Conservation (phyloP, 1,140 invertebrate genomes). For the Capitella teleta region DNA sequence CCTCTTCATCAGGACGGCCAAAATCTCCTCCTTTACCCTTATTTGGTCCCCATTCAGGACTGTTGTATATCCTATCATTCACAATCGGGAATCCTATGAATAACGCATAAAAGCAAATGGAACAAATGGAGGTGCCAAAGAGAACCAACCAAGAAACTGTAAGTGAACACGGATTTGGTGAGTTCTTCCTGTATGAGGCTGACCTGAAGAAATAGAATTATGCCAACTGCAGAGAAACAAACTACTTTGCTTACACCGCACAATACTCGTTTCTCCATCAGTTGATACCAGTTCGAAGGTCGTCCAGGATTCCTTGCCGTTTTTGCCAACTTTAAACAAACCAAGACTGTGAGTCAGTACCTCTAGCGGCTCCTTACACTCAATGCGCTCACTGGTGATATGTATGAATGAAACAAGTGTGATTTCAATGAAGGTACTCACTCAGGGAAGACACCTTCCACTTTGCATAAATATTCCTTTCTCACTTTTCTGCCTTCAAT, state of each 20-base stretch:
- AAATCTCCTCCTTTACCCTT: slow-evolving; percentile 86
- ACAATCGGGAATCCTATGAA: slow-evolving; percentile 79
- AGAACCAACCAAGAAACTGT: slow-evolving; percentile 71
- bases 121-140: not conserved
- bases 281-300: slow-evolving; percentile 74
- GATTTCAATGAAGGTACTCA: too few relatives aligned
- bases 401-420: too few relatives aligned
- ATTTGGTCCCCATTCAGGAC: slow-evolving; percentile 38
- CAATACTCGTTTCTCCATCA: slow-evolving; percentile 80
- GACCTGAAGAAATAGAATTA: slow-evolving; percentile 20
- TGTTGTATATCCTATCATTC: slow-evolving; percentile 82
- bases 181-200: slow-evolving; percentile 87
- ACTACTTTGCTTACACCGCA: slow-evolving; percentile 53
- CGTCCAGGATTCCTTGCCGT: slow-evolving; percentile 81
- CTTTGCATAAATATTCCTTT: slow-evolving; percentile 94
- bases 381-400: slow-evolving; percentile 60
- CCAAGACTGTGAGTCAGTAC: slow-evolving; percentile 91
- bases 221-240: not conserved
- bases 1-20: slow-evolving; percentile 78
- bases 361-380: slow-evolving; percentile 83
- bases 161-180: slow-evolving; percentile 98
- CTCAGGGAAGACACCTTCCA: slow-evolving; percentile 92
- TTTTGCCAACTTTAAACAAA: slow-evolving; percentile 74
- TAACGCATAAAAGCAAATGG: not conserved
- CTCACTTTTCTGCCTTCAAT: slow-evolving; percentile 79